Evolutionary conservation across 2,888 invertebrate genomes (phyloP).

Genomic region (Strigamia maritima): DNA sequence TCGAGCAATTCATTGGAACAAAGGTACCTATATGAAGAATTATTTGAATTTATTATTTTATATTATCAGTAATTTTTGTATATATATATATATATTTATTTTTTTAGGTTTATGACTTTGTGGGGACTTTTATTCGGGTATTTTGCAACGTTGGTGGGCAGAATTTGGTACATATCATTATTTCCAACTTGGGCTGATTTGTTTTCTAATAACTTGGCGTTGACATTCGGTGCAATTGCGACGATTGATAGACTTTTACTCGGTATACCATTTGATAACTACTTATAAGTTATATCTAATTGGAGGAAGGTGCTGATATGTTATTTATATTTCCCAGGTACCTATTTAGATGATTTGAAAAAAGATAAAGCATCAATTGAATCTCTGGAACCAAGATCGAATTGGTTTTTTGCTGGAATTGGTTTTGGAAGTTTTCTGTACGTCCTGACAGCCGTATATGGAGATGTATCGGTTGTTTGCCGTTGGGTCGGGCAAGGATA

Average conservation of each 20-base stretch:
- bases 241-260: conserved; percentile 47
- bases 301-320: no score
- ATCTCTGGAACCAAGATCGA: background rate
- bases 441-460: conserved; percentile 50
- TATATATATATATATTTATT: no score
- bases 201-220: conserved; percentile 48
- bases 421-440: conserved; percentile 52
- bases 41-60: background rate
- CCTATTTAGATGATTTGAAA: no score
- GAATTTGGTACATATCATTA: conserved; percentile 51
- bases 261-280: no score
- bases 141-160: conserved; percentile 48
- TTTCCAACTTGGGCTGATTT: conserved; percentile 52
- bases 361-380: no score
- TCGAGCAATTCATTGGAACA: conserved; percentile 47
- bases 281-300: no score
- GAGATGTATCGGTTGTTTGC: conserved; percentile 51
- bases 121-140: conserved; percentile 51
- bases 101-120: conserved; percentile 47
- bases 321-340: no score
- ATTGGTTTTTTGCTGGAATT: conserved; percentile 47
- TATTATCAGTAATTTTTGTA: no score
- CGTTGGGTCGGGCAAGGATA: conserved; percentile 51
- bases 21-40: conserved; percentile 45
- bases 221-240: conserved; percentile 48